Base-by-base conservation (phyloP, 2,113 vertebrate genomes). In the Lycaon pictus region DNA sequence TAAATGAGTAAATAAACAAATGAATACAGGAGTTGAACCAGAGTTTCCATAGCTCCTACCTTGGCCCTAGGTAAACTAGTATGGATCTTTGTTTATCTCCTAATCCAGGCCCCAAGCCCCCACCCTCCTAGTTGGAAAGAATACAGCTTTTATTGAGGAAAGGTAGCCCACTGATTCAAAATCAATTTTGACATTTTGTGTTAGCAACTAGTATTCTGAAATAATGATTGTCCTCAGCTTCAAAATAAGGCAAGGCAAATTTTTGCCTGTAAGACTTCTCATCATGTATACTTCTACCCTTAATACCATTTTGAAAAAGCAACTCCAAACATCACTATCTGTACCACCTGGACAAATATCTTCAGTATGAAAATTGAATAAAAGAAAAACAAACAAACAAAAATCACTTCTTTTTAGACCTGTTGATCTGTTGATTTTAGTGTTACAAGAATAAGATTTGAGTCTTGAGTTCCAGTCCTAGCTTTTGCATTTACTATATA, bases 131-230 rank as follows among this genome's bases (percentile, higher is more conserved):
- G 19, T 23, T 88, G 43, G 62, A 92, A 85, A 9, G n/a, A 80
- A 0, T 25, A 92, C 3, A 35, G 0, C 25, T 5, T 62, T 62
- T 86, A 79, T 17, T 69, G 17, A 95, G 74, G 58, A 97, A 91
- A 93, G 43, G 48, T 35, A 72, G 7, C 0, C 6, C 37, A 85
- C 11, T 60, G 23, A 55, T 53, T 93, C 16, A 65, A 29, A 90
- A 96, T 92, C 43, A 76, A 23, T 72, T 60, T 65, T 81, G 43
- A n/a, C 15, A 94, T 63, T 90, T 90, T 58, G 27, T 96, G 74
- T 83, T 35, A 90, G 69, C 17, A 93, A 23, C 25, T 96, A 87
- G 32, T 72, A 25, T 83, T 90, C 69, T 95, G 55, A 95, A 95
- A 81, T 65, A 60, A 48, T 48, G 77, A 65, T 23, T 93, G 76